Evolutionary conservation across 64 coral and sea anemone genomes (phyloP), one percentile per base, ranked within the genome.

Genomic region (Exaiptasia diaphana): DNA sequence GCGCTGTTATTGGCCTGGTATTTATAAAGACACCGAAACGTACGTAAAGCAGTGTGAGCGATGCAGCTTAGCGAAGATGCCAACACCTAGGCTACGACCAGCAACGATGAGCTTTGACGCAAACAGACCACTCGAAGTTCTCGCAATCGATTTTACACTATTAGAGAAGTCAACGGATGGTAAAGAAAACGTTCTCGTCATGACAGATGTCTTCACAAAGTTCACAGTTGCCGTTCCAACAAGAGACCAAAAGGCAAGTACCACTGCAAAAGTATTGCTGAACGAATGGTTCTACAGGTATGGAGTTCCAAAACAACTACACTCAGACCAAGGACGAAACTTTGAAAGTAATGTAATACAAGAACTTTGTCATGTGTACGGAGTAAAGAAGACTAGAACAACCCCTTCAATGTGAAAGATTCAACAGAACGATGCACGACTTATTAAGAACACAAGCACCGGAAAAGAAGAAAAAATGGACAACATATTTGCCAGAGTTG

Each of bases 1-100:
- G 29, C 54, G 83, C 28, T 65, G 55, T 23, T 86, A 67, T 32
- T 65, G 71, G 83, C 82, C 82, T 50, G 60, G 21, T 15, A 62
- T 76, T 38, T 49, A 76, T 12, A 49, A 39, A 35, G 71, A 86
- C 29, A 29, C 58, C 14, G 57, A 86, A 28, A 30, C 11, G 23
- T 86, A 67, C 38, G 59, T 86, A 34, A 64, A 74, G 37, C 34
- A 75, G 15, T 86, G 82, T 50, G 40, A 74, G 11, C 0, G 82
- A 42, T 65, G 70, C 36, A 76, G 34, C 12, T 6, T 86, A 0
- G 25, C 82, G 26, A 86, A 76, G 55, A 23, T 62, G 36, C 82
- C 71, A 36, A 62, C 36, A 33, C 73, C 73, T 21, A 54, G 73
- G 5, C 22, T 76, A 18, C 31, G 50, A 76, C 73, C 73, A 76